Evolutionary conservation across 1,140 invertebrate genomes (phyloP).

Genomic region (Aphidius ervi): DNA sequence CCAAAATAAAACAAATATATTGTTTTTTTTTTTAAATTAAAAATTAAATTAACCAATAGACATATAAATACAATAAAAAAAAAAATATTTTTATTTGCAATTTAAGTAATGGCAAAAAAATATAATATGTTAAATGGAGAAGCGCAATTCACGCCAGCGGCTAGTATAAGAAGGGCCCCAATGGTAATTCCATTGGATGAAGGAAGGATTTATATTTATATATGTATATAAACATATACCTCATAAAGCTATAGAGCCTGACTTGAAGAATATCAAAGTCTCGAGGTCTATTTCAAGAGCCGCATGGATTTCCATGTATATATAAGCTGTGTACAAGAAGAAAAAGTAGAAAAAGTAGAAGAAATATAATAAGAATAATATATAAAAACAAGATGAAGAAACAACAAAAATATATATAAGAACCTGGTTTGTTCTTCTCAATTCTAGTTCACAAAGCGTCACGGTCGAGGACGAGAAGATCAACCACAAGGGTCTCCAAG

Average conservation of each 20-base stretch:
- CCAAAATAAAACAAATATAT: not conserved
- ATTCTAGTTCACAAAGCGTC: conserved; percentile 18
- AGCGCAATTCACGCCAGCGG: conserved; percentile 7
- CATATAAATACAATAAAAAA: too few relatives aligned
- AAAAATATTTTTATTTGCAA: conserved; percentile 4
- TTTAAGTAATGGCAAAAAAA: conserved; percentile 24
- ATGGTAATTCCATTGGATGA: conserved; percentile 4
- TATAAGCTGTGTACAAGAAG: conserved; percentile 20
- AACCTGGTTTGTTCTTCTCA: conserved; percentile 5
- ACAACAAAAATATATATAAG: not conserved
- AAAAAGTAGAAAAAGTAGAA: not conserved
- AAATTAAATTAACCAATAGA: not conserved
- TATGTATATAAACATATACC: too few relatives aligned
- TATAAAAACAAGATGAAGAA: too few relatives aligned
- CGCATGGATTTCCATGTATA: conserved; percentile 27
- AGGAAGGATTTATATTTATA: not conserved
- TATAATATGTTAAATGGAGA: conserved; percentile 4
- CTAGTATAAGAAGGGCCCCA: conserved; percentile 4
- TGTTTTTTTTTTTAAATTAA: not conserved
- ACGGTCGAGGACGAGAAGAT: conserved; percentile 4
- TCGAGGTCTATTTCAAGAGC: conserved; percentile 7
- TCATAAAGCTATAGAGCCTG: too few relatives aligned
- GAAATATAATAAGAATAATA: too few relatives aligned
- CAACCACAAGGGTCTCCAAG: conserved; percentile 7
- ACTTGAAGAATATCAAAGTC: not conserved